Percentiles rank a stretch among this genome's conserved stretches.
Conservation (phyloP, 2,113 vertebrate species). For the Lanius collurio region DNA sequence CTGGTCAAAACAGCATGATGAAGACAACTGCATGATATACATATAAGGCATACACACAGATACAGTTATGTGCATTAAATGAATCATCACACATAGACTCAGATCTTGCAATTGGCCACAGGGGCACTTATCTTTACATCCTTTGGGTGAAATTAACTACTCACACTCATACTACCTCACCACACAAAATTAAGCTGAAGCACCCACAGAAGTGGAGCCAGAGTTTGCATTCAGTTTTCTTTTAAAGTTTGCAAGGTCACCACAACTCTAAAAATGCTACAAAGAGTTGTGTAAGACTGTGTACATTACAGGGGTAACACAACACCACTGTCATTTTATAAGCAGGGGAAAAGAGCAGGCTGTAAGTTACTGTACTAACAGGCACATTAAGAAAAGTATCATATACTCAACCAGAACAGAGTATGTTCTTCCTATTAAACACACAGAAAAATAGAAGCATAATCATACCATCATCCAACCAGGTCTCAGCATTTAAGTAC, state of each 20-base stretch:
- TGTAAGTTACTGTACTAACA: neutral
- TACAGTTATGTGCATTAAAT: neutral
- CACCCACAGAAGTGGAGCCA: neutral
- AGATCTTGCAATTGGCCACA: neutral
- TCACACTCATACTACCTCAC: neutral
- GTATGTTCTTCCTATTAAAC: neutral
- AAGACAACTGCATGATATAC: neutral
- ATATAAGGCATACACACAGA: neutral
- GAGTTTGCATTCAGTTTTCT: neutral
- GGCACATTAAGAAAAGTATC: neutral
- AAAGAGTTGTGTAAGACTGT: neutral
- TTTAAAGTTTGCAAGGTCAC: neutral
- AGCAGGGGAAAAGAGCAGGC: neutral
- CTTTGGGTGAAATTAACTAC: neutral
- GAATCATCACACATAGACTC: neutral
- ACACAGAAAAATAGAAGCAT: conserved; percentile 13
- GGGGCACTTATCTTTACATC: neutral
- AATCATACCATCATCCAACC: neutral
- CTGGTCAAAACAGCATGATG: neutral
- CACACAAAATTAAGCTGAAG: neutral
- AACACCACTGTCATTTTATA: neutral
- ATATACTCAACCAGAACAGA: neutral
- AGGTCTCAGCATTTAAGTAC: neutral
- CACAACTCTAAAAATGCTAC: neutral
- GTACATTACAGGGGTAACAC: neutral